Percentiles rank a stretch among this genome's conserved stretches.
phyloP scores from a whole-genome alignment of 92 coral and sea anemone species.

The Porites cylindrica region DNA sequence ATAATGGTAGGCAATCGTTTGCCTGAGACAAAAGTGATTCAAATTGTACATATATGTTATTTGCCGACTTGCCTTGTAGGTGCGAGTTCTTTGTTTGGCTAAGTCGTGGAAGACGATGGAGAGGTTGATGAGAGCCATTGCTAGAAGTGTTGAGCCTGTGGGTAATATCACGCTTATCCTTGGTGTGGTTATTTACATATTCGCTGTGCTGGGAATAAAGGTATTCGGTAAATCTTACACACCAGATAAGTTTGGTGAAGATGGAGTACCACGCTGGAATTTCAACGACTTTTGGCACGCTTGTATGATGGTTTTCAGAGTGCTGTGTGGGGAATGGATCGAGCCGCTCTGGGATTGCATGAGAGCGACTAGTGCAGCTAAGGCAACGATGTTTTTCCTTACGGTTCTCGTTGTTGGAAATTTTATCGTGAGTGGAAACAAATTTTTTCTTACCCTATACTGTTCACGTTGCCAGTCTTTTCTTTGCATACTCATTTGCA shows the following conservation, averaged over 20 bases:
- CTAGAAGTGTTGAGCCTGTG: conserved; percentile 85
- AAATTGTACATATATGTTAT: too few species aligned
- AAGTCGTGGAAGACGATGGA: conserved; percentile 92
- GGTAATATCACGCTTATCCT: conserved; percentile 84
- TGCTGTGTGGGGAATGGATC: conserved; percentile 89
- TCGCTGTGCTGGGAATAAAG: conserved; percentile 86
- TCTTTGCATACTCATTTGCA: too few species aligned
- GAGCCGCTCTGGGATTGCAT: conserved; percentile 92
- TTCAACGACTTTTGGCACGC: conserved; percentile 83
- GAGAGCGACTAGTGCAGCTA: conserved; percentile 73
- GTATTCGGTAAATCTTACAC: conserved; percentile 85
- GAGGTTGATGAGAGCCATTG: conserved; percentile 77
- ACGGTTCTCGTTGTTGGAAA: conserved; percentile 84
- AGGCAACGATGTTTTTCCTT: conserved; percentile 75
- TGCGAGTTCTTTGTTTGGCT: conserved; percentile 82
- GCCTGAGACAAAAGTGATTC: too few species aligned
- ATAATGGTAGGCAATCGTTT: too few species aligned
- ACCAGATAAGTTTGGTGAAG: conserved; percentile 75
- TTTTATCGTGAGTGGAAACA: conserved; percentile 73
- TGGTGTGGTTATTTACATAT: conserved; percentile 76
- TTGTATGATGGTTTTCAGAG: conserved; percentile 88
- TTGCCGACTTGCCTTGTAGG: conserved; percentile 20
- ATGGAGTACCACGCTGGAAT: conserved; percentile 87
- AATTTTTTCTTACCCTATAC: not conserved
- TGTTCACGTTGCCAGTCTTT: too few species aligned